Evolutionary conservation across 2,113 vertebrate species (phyloP).

Genomic region (Anolis carolinensis): DNA sequence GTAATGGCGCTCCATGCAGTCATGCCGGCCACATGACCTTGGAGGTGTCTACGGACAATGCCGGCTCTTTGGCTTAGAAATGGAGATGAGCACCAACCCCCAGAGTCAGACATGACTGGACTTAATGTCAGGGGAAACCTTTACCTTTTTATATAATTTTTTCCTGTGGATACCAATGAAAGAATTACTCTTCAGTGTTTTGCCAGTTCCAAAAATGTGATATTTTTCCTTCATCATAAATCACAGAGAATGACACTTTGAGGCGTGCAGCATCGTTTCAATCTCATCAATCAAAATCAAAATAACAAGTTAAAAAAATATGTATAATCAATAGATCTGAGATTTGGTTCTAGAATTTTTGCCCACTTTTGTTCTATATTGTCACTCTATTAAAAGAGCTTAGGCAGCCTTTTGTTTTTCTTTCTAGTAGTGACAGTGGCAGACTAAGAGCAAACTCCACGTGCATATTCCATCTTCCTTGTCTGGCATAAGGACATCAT

Average conservation of each 20-base stretch:
- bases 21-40: too few relatives aligned
- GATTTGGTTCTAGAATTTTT: not conserved
- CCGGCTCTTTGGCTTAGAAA: too few relatives aligned
- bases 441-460: not conserved
- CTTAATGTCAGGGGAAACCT: too few relatives aligned
- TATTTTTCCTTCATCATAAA: not conserved
- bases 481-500: not conserved
- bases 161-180: not conserved
- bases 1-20: too few relatives aligned
- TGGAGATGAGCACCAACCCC: too few relatives aligned
- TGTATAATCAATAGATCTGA: not conserved
- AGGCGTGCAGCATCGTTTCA: not conserved
- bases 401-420: not conserved
- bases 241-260: not conserved
- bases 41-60: too few relatives aligned
- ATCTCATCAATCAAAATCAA: not conserved
- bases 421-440: not conserved
- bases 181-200: not conserved
- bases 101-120: too few relatives aligned
- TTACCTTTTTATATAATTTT: too few relatives aligned
- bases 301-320: not conserved
- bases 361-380: too few relatives aligned
- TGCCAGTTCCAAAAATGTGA: not conserved
- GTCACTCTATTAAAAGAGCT: not conserved
- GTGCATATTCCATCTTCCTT: not conserved